Conservation (phyloP, 2,888 invertebrate genomes). For the Encarsia formosa region DNA sequence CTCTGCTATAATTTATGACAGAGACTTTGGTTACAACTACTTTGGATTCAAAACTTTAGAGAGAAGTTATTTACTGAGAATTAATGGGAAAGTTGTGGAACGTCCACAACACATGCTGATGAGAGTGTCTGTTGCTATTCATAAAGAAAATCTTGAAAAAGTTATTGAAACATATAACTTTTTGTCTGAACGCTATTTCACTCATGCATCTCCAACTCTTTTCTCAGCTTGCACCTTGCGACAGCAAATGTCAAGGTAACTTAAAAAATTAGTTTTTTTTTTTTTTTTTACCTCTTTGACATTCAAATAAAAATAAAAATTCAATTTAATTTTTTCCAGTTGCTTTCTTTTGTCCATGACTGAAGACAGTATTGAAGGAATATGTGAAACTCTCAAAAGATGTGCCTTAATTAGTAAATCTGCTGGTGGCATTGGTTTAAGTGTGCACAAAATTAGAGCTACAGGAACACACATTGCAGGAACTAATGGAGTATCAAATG, state of each 20-base stretch:
- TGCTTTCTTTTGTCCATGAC: constrained; percentile 94
- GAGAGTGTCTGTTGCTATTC: constrained; percentile 95
- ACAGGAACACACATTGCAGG: constrained; percentile 89
- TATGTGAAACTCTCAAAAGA: constrained; percentile 84
- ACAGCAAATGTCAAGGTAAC: constrained; percentile 82
- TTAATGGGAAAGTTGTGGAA: constrained; percentile 88
- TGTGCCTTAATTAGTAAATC: constrained; percentile 95
- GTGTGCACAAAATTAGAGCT: constrained; percentile 91
- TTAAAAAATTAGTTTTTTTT: too few relatives aligned
- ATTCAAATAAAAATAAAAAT: background rate
- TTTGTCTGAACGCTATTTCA: constrained; percentile 92
- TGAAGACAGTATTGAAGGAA: constrained; percentile 93
- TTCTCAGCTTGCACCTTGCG: constrained; percentile 90
- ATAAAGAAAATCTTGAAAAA: constrained; percentile 85
- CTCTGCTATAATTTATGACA: constrained; percentile 92
- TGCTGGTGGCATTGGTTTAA: constrained; percentile 95
- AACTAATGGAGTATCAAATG: constrained; percentile 92
- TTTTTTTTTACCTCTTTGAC: background rate
- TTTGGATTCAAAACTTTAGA: constrained; percentile 99
- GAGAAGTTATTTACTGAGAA: constrained; percentile 88
- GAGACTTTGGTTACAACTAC: constrained; percentile 95
- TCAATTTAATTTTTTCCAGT: constrained; percentile 48
- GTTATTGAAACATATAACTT: constrained; percentile 95
- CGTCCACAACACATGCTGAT: constrained; percentile 98
- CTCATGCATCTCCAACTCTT: constrained; percentile 95